phyloP scores from a whole-genome alignment of 2,888 invertebrate genomes.

The Anodontia alba region DNA sequence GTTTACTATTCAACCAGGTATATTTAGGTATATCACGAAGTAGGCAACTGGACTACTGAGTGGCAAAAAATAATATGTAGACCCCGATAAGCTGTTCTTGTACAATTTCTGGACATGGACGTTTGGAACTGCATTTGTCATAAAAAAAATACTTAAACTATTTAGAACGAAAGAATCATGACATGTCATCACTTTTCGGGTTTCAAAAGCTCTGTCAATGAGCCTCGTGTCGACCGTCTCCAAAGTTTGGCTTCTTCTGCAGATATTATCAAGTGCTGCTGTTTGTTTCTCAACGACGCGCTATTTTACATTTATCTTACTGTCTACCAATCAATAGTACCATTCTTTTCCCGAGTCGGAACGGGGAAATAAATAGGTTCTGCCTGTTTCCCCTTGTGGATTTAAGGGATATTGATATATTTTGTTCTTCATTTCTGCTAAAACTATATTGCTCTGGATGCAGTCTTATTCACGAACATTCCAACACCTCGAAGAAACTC shows the following conservation, averaged over 20 bases:
- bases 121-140: no score
- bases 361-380: background rate
- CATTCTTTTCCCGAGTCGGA: background rate
- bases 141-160: no score
- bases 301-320: conserved; percentile 9
- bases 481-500: no score
- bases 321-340: background rate
- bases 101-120: no score
- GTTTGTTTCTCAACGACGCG: background rate
- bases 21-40: no score
- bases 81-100: no score
- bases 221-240: background rate
- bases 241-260: background rate
- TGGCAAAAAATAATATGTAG: no score
- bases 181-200: no score
- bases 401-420: background rate
- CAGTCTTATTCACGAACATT: no score
- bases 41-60: no score
- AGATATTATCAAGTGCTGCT: background rate
- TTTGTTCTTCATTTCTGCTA: background rate
- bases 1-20: no score
- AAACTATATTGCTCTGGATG: background rate
- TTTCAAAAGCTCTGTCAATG: background rate
- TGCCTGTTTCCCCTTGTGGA: background rate
- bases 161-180: no score